phyloP scores from a whole-genome alignment of 1,140 invertebrate genomes.

The Bombyx mori region ASM3026992v2 NC_085111.1:10765501-10766000 shows the following conservation, averaged over 20 bases:
- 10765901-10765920: constrained; percentile 96
- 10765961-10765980: background rate
- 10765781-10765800: constrained; percentile 76
- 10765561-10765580: background rate
- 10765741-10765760: constrained; percentile 52
- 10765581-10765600: constrained; percentile 27
- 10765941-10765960: background rate
- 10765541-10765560: background rate
- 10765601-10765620: constrained; percentile 57
- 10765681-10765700: constrained; percentile 48
- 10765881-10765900: constrained; percentile 93
- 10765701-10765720: constrained; percentile 40
- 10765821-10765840: constrained; percentile 80
- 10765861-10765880: constrained; percentile 81
- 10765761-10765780: constrained; percentile 47
- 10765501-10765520: background rate
- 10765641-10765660: constrained; percentile 49
- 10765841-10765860: constrained; percentile 76
- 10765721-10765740: constrained; percentile 53
- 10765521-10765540: background rate
- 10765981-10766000: background rate
- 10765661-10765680: constrained; percentile 64
- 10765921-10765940: constrained; percentile 80
- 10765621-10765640: constrained; percentile 45
- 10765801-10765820: constrained; percentile 78